Evolutionary conservation across 2,113 vertebrate genomes (phyloP).

Genomic region (Psephotus haematonotus): DNA sequence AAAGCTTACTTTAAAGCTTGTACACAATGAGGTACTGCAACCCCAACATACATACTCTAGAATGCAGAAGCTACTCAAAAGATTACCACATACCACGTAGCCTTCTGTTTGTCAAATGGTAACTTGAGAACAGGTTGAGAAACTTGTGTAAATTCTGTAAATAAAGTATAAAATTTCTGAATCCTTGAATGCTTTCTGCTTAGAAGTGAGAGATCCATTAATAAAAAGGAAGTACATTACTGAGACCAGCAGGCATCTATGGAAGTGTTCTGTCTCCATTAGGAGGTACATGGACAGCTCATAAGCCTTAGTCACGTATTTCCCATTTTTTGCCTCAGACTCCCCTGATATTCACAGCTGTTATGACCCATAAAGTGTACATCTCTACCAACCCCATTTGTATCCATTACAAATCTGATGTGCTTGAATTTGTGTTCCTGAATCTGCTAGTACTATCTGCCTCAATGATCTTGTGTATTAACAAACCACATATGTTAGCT

Average conservation of each 20-base stretch:
- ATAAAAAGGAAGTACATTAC: neutral
- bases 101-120: neutral
- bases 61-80: neutral
- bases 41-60: neutral
- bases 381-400: neutral
- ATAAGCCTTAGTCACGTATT: neutral
- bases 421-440: neutral
- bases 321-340: neutral
- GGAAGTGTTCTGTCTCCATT: fast-evolving
- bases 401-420: neutral
- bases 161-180: neutral
- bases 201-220: neutral
- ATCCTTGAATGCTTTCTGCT: neutral
- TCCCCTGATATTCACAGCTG: neutral
- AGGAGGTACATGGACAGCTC: neutral
- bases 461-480: neutral
- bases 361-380: neutral
- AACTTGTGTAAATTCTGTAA: neutral
- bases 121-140: neutral
- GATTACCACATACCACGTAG: neutral
- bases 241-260: neutral
- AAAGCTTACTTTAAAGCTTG: neutral
- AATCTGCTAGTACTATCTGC: neutral
- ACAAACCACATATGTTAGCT: fast-evolving
- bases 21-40: neutral